phyloP scores from a whole-genome alignment of 2,113 vertebrate genomes.

The Brachypodius melanocephalos region DNA sequence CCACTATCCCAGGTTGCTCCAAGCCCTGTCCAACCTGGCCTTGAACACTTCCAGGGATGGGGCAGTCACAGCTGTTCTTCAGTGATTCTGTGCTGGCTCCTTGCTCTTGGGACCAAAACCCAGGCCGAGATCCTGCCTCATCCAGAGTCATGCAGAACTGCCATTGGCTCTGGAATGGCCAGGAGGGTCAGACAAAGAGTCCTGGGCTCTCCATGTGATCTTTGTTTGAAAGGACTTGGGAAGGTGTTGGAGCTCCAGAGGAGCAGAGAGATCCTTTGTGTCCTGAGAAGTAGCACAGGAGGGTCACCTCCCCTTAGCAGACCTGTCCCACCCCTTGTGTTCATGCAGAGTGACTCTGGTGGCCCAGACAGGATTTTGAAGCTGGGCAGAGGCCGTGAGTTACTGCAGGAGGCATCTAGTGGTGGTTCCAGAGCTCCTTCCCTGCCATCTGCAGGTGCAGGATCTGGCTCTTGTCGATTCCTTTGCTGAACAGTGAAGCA shows the following conservation, averaged over 20 bases:
- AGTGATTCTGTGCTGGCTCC: background rate
- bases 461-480: background rate
- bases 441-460: background rate
- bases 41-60: background rate
- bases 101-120: background rate
- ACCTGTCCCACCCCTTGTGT: background rate
- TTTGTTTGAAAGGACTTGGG: background rate
- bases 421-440: background rate
- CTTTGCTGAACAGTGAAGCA: constrained; percentile 13
- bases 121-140: background rate
- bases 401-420: background rate
- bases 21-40: fast-evolving
- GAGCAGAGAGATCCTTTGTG: background rate
- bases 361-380: background rate
- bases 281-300: fast-evolving
- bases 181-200: fast-evolving
- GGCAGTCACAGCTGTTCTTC: background rate
- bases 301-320: background rate
- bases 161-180: fast-evolving
- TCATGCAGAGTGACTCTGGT: background rate
- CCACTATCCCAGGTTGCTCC: fast-evolving
- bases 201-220: fast-evolving
- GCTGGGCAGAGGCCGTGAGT: background rate
- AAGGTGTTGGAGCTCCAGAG: background rate
- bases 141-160: background rate